A percentile compares a stretch with the other conserved stretches of the same genome.
Conservation (phyloP, 2,888 invertebrate genomes). For the Masnerella sp. region DNA sequence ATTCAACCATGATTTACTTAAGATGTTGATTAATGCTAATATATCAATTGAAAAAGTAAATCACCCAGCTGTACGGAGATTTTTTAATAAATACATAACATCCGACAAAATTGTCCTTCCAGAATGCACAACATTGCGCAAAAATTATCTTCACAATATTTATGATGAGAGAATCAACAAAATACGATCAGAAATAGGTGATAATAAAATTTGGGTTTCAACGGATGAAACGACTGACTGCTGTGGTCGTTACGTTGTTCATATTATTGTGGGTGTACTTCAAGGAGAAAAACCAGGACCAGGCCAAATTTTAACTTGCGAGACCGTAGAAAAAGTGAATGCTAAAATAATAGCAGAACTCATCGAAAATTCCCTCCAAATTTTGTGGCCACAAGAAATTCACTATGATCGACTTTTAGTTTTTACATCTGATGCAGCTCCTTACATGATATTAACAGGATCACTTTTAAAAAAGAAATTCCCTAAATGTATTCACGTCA, state of each 20-base stretch:
- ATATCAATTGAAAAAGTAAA: not conserved
- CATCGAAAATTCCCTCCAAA: constrained; percentile 9
- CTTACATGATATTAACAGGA: constrained; percentile 7
- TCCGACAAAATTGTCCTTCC: not conserved
- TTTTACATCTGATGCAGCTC: constrained; percentile 17
- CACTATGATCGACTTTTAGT: not conserved
- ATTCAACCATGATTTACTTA: constrained; percentile 1
- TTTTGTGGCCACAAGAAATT: constrained; percentile 10
- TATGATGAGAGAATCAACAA: not conserved
- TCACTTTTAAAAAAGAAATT: constrained; percentile 8
- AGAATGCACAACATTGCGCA: not conserved
- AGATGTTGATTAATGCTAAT: constrained; percentile 4
- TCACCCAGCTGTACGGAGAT: constrained; percentile 1
- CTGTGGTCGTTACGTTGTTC: constrained; percentile 61
- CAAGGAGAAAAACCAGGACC: not conserved
- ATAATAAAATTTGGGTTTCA: constrained; percentile 20
- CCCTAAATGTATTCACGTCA: constrained; percentile 10
- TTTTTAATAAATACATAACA: constrained; percentile 1
- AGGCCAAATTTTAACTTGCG: constrained; percentile 19
- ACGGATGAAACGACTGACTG: constrained; percentile 34
- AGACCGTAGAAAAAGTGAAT: not conserved
- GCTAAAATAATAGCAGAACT: constrained; percentile 3
- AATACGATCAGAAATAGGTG: not conserved
- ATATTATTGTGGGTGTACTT: not conserved
- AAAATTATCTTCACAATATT: not conserved